Evolutionary conservation across 2,797 vertebrate genomes (phyloP).

Genomic region (Karalla daura): DNA sequence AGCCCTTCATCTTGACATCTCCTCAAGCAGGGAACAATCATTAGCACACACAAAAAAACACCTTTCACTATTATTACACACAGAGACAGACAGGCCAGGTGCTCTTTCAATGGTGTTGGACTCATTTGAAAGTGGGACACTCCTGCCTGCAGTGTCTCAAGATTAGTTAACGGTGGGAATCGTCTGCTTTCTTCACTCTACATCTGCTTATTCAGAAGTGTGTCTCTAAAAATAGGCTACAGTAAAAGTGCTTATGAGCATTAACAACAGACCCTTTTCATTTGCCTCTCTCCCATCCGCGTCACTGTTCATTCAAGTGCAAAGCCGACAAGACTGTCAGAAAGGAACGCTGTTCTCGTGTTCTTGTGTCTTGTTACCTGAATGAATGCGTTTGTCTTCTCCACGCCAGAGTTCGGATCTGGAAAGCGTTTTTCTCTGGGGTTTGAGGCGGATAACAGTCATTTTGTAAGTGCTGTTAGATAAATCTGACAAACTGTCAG

Average conservation of each 20-base stretch:
- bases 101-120: slow-evolving; percentile 44
- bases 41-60: slow-evolving; percentile 41
- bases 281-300: background rate
- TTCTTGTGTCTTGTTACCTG: background rate
- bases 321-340: slow-evolving; percentile 14
- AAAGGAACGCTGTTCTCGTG: background rate
- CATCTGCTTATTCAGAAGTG: slow-evolving; percentile 44
- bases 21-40: slow-evolving; percentile 21
- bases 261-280: slow-evolving; percentile 18
- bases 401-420: slow-evolving; percentile 10
- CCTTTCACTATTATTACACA: slow-evolving; percentile 18
- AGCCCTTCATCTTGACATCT: slow-evolving; percentile 5
- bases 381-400: slow-evolving; percentile 10
- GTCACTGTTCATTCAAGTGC: slow-evolving; percentile 18
- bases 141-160: slow-evolving; percentile 42
- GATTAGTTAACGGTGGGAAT: slow-evolving; percentile 48
- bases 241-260: slow-evolving; percentile 31
- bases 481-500: slow-evolving; percentile 30
- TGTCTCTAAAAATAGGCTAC: slow-evolving; percentile 37
- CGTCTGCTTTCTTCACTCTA: slow-evolving; percentile 31
- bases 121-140: slow-evolving; percentile 59
- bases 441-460: background rate
- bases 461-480: slow-evolving; percentile 30
- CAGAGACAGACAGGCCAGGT: slow-evolving; percentile 33
- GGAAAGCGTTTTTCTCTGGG: background rate